Conservation (phyloP, 2,888 invertebrate species). For the Timema podura region DNA sequence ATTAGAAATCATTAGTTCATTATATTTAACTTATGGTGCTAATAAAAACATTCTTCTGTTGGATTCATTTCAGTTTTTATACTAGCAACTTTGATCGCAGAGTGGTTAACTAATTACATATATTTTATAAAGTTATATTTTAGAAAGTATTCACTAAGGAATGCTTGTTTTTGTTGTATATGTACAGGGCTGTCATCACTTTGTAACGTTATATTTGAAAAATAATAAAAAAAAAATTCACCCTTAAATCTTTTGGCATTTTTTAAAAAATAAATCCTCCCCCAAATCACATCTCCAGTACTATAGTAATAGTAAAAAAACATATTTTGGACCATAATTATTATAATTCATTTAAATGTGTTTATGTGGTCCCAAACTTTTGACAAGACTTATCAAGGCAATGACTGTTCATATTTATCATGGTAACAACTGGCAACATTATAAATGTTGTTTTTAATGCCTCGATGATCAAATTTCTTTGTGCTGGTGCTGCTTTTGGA, state of each 20-base stretch:
- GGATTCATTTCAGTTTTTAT: slow-evolving; percentile 16
- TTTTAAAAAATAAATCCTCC: slow-evolving; percentile 25
- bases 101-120: slow-evolving; percentile 7
- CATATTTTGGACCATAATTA: not conserved
- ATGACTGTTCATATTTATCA: too few relatives aligned
- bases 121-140: slow-evolving; percentile 13
- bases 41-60: too few relatives aligned
- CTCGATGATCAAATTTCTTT: slow-evolving; percentile 12
- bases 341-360: too few relatives aligned
- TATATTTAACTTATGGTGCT: too few relatives aligned
- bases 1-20: too few relatives aligned
- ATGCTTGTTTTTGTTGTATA: slow-evolving; percentile 25
- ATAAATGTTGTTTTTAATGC: not conserved
- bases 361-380: too few relatives aligned
- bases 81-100: slow-evolving; percentile 3
- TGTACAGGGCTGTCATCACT: slow-evolving; percentile 22
- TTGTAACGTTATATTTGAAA: slow-evolving; percentile 31
- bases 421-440: too few relatives aligned
- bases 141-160: slow-evolving; percentile 13
- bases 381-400: too few relatives aligned
- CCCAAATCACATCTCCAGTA: slow-evolving; percentile 20
- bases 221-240: slow-evolving; percentile 28
- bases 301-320: slow-evolving; percentile 16
- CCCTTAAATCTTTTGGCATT: slow-evolving; percentile 20
- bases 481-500: slow-evolving; percentile 8